Percentiles rank a stretch among this genome's conserved stretches.
These are phyloP conservation scores for Anolis apletophallus DNA, from an alignment of 2,797 vertebrate species.

Conservation along the genomic window DNA sequence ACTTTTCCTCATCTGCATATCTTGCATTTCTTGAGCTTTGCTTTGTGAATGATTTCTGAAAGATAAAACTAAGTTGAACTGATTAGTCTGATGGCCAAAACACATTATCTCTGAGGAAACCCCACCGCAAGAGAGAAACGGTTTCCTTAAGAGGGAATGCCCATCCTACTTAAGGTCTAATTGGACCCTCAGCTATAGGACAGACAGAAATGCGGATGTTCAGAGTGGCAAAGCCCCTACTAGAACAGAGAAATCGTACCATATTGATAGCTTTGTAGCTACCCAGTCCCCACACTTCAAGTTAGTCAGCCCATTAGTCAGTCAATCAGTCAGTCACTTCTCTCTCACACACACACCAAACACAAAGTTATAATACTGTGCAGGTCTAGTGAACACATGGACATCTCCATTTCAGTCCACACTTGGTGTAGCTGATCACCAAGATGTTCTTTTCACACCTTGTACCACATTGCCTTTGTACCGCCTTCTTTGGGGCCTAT, in stretches of 20 bases:
- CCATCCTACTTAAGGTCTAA: no score
- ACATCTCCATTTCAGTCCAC: neutral
- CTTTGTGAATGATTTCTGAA: no score
- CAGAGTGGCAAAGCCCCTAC: neutral
- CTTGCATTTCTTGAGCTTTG: no score
- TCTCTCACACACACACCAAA: neutral
- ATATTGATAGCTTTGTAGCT: neutral
- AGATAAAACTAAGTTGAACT: no score
- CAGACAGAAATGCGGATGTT: neutral
- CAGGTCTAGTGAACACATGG: conserved; percentile 34
- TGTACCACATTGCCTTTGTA: conserved; percentile 24
- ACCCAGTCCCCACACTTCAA: neutral
- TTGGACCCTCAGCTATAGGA: neutral
- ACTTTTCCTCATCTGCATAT: no score
- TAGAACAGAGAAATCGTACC: conserved; percentile 22
- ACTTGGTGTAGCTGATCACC: neutral
- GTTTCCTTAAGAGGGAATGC: no score
- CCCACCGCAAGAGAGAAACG: no score
- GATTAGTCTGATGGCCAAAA: no score
- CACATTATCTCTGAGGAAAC: no score
- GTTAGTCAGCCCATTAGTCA: neutral
- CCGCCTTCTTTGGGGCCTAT: neutral
- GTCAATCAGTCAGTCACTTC: neutral
- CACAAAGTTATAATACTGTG: conserved; percentile 39
- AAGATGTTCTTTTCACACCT: neutral